phyloP scores from a whole-genome alignment of 2,888 invertebrate genomes.

The Oxyteleia sp. region DNA sequence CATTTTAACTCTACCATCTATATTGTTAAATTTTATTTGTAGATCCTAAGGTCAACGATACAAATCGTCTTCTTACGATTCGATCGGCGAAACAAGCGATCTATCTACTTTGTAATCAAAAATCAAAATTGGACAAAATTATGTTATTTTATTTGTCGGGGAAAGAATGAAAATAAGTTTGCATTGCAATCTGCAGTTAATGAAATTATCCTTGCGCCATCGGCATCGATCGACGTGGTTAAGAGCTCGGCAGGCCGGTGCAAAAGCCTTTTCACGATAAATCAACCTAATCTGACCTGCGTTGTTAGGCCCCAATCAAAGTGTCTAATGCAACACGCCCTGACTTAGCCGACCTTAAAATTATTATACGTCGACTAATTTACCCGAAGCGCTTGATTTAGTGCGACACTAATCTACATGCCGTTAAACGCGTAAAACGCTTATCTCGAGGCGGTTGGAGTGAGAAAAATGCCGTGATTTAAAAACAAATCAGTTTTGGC shows the following conservation, averaged over 20 bases:
- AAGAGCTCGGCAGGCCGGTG: conserved; percentile 45
- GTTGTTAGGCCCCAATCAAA: conserved; percentile 67
- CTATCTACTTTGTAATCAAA: too few relatives aligned
- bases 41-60: too few relatives aligned
- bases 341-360: conserved; percentile 60
- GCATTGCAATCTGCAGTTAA: conserved; percentile 60
- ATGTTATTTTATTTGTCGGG: background rate
- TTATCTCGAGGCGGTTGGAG: conserved; percentile 10
- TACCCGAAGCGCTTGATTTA: conserved; percentile 68
- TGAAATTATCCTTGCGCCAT: conserved; percentile 74
- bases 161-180: conserved; percentile 50
- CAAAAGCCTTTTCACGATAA: conserved; percentile 66
- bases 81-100: too few relatives aligned
- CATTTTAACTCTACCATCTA: too few relatives aligned
- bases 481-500: background rate
- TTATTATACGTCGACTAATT: conserved; percentile 70
- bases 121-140: background rate
- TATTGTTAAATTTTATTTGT: too few relatives aligned
- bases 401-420: conserved; percentile 59
- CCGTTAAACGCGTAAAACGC: conserved; percentile 39
- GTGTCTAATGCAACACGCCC: conserved; percentile 69
- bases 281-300: conserved; percentile 74
- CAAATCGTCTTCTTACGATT: too few relatives aligned
- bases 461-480: background rate
- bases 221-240: conserved; percentile 58